Base-by-base conservation (phyloP, 2,888 invertebrate species). In the Tipula helvola region DNA sequence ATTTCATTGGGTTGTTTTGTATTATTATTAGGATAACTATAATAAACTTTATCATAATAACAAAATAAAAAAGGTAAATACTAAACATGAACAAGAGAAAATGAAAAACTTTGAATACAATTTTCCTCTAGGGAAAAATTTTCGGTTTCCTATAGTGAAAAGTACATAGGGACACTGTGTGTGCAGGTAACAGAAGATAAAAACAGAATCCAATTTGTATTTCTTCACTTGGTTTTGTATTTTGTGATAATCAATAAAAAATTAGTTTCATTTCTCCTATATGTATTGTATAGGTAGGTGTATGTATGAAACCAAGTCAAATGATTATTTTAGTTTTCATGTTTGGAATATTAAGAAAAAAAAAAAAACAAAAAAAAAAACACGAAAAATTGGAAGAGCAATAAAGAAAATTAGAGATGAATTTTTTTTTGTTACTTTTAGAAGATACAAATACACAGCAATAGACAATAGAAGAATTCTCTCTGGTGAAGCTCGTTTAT, bases 1-100 rank as follows among this genome's bases (percentile, higher is more conserved):
- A 71, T 71, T 71, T 71, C 71, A 71, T 71, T 71, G 71, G 71
- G 71, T 71, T 71, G 71, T 71, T 71, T 71, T 71, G 71, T 71
- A 28, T 71, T 71, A 71, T 71, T 71, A 71, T 71, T 71, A 71
- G 71, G 71, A 71, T 71, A 71, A 71, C 71, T 71, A 71, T 71
- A 71, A 71, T 71, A 71, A 71, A 71, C 28, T 71, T 71, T 71
- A 71, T 71, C 71, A 71, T 71, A 28, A 39, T 10, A 71, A 28
- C 8, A 71, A 71, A 71, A 71, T 28, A 28, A 71, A 71, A 28
- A 71, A 71, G 71, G 71, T 71, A 71, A 71, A 71, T 12, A 71
- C 71, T 71, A 28, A 71, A 71, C 71, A 71, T 28, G 71, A 71
- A 71, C 71, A 10, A 71, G 71, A 71, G 71, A 28, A 71, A 71